Base-by-base conservation (phyloP, 2,113 vertebrate species). In the Pleuronectes platessa region DNA sequence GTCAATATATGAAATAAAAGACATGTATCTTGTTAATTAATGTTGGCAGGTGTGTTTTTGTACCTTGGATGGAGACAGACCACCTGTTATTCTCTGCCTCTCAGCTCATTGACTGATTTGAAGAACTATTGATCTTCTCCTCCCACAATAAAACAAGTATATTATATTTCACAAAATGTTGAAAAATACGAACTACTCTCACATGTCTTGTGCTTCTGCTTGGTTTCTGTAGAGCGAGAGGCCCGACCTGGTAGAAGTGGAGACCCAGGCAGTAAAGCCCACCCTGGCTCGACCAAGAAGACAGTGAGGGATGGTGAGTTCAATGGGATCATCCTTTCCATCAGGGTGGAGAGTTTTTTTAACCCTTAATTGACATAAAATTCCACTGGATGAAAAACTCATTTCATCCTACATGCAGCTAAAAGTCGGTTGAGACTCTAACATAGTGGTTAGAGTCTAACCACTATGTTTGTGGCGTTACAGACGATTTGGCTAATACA, bases 281-380 rank as follows among this genome's bases (percentile, higher is more conserved):
- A 85, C 67, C 62, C 84, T 0, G 67, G 72, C 59, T 66, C 78
- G n/a, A 65, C 62, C 73, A 90, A 82, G 74, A 84, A 68, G 56
- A 68, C 77, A 5, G 42, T 42, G 61, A 88, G 86, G n/a, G 89
- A 88, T 24, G 90, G 88, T 92, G 79, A 92, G 89, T 78, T 56
- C 9, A n/a, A 7, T 9, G 31, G 31, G 31, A 65, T 24, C 49
- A 47, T 23, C 1, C 20, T 51, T 65, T 45, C 61, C 66, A 2
- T 56, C 54, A 24, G n/a, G n/a, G 12, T n/a, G 1, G 8, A 53
- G 51, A 37, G 35, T 31, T 31, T 31, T 31, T 31, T 31, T 1
- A 27, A 27, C 26, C 26, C 26, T 27, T 27, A 27, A 27, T 27
- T 27, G 26, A 27, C 26, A 27, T 27, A 4, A 27, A 27, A 27